Base-by-base conservation (phyloP, 2,797 vertebrate genomes). In the Pseudotriccus pelzelni region DNA sequence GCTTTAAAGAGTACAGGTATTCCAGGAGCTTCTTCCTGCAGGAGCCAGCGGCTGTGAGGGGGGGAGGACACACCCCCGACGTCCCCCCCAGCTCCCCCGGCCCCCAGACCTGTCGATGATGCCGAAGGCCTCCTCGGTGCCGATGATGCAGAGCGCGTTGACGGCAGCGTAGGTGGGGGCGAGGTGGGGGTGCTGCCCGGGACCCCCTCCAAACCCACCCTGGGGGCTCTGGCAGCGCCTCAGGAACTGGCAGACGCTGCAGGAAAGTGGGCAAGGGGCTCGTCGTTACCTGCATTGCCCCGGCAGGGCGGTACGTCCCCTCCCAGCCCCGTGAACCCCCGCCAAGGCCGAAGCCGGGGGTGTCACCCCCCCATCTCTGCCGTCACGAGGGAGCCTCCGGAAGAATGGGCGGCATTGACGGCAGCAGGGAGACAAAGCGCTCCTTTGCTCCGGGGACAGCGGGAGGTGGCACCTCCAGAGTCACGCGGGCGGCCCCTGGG, bases 81-180 rank as follows among this genome's bases (percentile, higher is more conserved):
- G 19, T 17, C 59, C 41, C 44, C 46, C 28, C 20, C 27, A n/a
- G 28, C 32, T 4, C 4, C 20, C 34, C 32, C n/a, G 28, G 12
- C 6, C 2, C 25, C 50, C 14, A 0, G 66, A 99, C 99, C 99
- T 98, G 98, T 99, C 94, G 63, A 99, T 99, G 89, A 99, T 80
- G 3, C 70, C 73, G 10, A 99, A 99, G 22, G 99, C 99, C 96
- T 99, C 99, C 76, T 99, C 98, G 0, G 99, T 99, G 89, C 99
- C 99, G 37, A 99, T 98, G 98, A 99, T 99, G 89, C 99, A 99
- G 67, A 99, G 98, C 1, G 99, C 98, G 5, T 99, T 99, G 95
- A 99, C 98, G 0, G 99, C 99, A 0, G 99, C 99, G 0, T 99
- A 99, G 9, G 99, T 99, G 46, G 99, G 99, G 1, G 99, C 99